These are phyloP conservation scores for Alloscopus bannaensis DNA, from an alignment of 2,888 invertebrate genomes.

Conservation along the genomic window DNA sequence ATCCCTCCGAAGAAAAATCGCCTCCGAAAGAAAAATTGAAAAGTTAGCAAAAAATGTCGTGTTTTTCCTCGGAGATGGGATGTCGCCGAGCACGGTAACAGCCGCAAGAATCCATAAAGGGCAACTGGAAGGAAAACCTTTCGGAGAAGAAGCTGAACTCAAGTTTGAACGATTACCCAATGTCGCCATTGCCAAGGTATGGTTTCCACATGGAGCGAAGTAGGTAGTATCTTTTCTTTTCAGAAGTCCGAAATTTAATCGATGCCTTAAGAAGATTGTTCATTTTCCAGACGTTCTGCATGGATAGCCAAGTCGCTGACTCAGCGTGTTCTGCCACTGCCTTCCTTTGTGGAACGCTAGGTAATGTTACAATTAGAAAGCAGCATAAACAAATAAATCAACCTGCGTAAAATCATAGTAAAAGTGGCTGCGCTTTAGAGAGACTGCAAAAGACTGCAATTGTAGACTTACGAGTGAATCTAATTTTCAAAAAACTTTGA, in stretches of 20 bases:
- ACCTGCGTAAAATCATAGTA: not conserved
- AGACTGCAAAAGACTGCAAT: not conserved
- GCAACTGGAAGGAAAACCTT: conserved; percentile 74
- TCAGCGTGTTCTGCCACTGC: conserved; percentile 1
- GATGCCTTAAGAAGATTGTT: not conserved
- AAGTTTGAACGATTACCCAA: conserved; percentile 63
- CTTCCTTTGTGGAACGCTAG: not conserved
- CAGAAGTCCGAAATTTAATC: not conserved
- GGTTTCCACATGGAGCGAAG: conserved; percentile 44
- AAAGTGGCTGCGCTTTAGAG: not conserved
- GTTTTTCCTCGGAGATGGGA: conserved; percentile 58
- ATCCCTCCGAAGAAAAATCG: no score
- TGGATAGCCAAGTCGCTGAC: conserved; percentile 34
- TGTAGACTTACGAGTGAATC: not conserved
- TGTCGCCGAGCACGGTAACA: conserved; percentile 75
- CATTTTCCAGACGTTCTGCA: conserved; percentile 51
- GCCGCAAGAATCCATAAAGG: conserved; percentile 76
- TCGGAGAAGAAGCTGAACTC: conserved; percentile 73
- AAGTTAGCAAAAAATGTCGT: conserved; percentile 58
- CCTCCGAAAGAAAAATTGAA: conserved; percentile 9
- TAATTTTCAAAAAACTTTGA: no score
- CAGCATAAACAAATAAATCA: conserved; percentile 56
- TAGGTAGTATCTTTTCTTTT: not conserved
- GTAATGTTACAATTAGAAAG: conserved; percentile 74
- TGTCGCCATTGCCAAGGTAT: conserved; percentile 72